Percentiles rank a stretch among this genome's conserved stretches.
Evolutionary conservation across 2,888 invertebrate species (phyloP).

Genomic region (Amphipoea oculea): DNA sequence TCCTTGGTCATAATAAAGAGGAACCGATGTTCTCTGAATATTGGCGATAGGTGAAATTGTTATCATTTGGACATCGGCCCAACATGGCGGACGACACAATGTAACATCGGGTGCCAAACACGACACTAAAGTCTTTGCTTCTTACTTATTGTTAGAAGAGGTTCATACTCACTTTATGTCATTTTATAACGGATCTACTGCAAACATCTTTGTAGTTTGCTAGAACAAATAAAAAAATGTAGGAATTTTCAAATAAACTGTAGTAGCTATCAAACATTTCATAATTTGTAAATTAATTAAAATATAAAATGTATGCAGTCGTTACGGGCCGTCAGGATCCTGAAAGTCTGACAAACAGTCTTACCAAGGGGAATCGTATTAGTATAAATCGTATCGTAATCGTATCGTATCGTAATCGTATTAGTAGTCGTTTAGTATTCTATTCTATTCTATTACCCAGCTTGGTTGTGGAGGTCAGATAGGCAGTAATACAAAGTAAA

Average conservation of each 20-base stretch:
- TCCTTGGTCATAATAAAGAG: slow-evolving; percentile 23
- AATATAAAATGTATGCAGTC: not conserved
- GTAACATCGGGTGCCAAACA: slow-evolving; percentile 44
- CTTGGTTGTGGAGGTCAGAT: no score
- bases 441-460: no score
- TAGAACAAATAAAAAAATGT: not conserved
- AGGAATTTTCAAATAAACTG: not conserved
- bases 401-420: no score
- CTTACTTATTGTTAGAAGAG: not conserved
- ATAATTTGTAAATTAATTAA: not conserved
- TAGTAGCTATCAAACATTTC: not conserved
- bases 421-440: no score
- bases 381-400: no score
- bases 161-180: not conserved
- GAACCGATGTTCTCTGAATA: slow-evolving; percentile 25
- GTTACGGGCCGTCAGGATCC: no score
- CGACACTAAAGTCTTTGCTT: slow-evolving; percentile 18
- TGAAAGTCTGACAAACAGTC: no score
- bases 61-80: slow-evolving; percentile 52
- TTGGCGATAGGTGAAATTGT: slow-evolving; percentile 17
- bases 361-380: no score
- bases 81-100: slow-evolving; percentile 37
- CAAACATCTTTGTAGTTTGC: not conserved
- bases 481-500: no score
- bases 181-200: not conserved